Base-by-base conservation (phyloP, 2,888 invertebrate species). In the Ametastegia equiseti region DNA sequence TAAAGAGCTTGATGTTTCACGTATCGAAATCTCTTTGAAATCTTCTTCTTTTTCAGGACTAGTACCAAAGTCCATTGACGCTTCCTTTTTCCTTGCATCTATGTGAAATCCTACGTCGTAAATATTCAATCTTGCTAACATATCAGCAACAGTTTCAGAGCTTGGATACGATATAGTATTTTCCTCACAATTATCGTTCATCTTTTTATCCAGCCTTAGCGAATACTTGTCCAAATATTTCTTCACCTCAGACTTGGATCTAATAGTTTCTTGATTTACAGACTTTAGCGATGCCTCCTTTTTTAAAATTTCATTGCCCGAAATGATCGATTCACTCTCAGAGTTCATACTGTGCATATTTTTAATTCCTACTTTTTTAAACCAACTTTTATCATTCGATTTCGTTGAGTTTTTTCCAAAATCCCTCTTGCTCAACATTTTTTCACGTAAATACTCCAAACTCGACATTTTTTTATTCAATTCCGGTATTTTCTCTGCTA, bases 71-170 rank as follows among this genome's bases (percentile, higher is more conserved):
- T 71, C 27, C 2, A 42, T 45, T 30, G 19, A 9, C 36, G 9
- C 5, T 75, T 54, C 19, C 5, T 23, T 1, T 54, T 54, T 33
- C 15, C 54, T 19, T 36, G n/a, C 27, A 2, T 75, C 54, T 33
- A 75, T 75, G 36, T 73, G 79, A 15, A 81, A 45, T 54, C 75
- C 80, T 50, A 1, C 30, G 33, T 7, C 83, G 33, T 42, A 80
- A 9, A 88, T 83, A 30, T 85, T 84, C 15, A 86, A 50, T 45
- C 77, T 84, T 27, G 82, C 80, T 15, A 88, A 23, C 47, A 86
- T 85, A 5, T 85, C 75, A 4, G 80, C 65, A 0, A 87, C 83
- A 36, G 84, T 81, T 6, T 78, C 67, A 0, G 83, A n/a, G 11
- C 84, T 82, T 15, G 85, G 36, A 65, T 81, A 27, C 23, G 19